Evolutionary conservation across 1,140 invertebrate genomes (phyloP).

Genomic region (Telenomus remus): DNA sequence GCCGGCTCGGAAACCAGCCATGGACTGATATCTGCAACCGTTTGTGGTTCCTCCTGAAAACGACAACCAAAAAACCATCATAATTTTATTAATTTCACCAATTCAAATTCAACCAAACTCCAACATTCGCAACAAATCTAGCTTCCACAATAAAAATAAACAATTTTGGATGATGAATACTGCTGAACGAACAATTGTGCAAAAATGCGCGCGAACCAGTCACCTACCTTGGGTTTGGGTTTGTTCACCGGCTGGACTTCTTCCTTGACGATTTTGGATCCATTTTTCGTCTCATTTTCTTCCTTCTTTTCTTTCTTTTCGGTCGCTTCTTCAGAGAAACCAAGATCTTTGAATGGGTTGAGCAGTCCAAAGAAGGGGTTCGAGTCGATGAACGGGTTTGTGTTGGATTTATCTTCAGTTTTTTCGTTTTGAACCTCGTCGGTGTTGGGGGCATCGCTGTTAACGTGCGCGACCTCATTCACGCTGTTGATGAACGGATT

Average conservation of each 20-base stretch:
- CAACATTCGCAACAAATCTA: not conserved
- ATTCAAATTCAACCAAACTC: too few species aligned
- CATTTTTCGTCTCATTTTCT: slow-evolving; percentile 59
- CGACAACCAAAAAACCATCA: slow-evolving; percentile 14
- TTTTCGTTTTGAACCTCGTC: slow-evolving; percentile 58
- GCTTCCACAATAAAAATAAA: too few species aligned
- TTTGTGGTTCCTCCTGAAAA: slow-evolving; percentile 72
- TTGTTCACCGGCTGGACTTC: slow-evolving; percentile 71
- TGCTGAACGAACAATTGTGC: too few species aligned
- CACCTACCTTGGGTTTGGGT: slow-evolving; percentile 66
- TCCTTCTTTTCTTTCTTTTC: slow-evolving; percentile 60
- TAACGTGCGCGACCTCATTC: slow-evolving; percentile 23
- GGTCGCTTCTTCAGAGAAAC: slow-evolving; percentile 15
- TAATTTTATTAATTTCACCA: too few species aligned
- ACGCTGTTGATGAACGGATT: slow-evolving; percentile 68
- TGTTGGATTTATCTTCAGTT: slow-evolving; percentile 68
- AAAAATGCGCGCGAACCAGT: slow-evolving; percentile 11
- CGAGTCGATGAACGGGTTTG: slow-evolving; percentile 77
- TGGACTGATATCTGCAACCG: slow-evolving; percentile 80
- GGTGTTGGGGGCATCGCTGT: slow-evolving; percentile 20
- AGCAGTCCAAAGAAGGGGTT: slow-evolving; percentile 75
- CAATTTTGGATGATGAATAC: too few species aligned
- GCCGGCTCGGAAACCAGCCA: slow-evolving; percentile 86
- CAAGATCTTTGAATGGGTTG: slow-evolving; percentile 67
- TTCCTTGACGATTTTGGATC: slow-evolving; percentile 66